Evolutionary conservation across 2,113 vertebrate genomes (phyloP), one percentile per base, ranked within the genome.

Genomic region (Protobothrops flavoviridis): DNA sequence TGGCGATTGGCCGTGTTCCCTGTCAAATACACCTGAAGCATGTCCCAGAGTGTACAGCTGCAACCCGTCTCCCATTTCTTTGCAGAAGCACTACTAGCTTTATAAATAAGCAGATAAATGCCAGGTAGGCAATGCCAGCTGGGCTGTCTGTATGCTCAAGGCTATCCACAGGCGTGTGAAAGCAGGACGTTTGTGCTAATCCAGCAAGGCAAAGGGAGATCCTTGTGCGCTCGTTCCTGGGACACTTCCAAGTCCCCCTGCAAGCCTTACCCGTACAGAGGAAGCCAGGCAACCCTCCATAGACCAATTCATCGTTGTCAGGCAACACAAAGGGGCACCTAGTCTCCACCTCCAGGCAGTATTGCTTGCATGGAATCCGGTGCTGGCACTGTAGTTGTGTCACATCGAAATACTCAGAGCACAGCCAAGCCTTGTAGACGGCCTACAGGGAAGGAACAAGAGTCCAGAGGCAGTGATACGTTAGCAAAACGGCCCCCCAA

Each of bases 271-370:
- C 98, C 95, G 97, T 96, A 95, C 98, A 98, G 97, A 98, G 98
- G 98, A 98, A 98, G 95, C 98, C 98, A 95, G 98, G 98, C 96
- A 98, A 97, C 95, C 98, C 98, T 97, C 98, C 98, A 87, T 98
- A 98, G 95, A 98, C 97, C 95, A 98, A 97, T 94, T 98, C 98
- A 5, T 98, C 98, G 93, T 98, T 98, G 97, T 98, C 98, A 5
- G 98, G 98, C 95, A 98, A 97, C 95, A 98, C 97, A 91, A 98
- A 98, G 74, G 98, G 98, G 96, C 98, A 98, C 96, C 97, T 98
- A 95, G 98, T 98, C 98, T 98, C 98, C 97, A 98, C 98, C 96
- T 98, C 98, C 98, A 98, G 97, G 97, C 98, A 98, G 97, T 98
- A 98, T 95, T 98, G 98, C 97, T 98, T 98, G 98, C 98, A 98